phyloP scores from a whole-genome alignment of 2,113 vertebrate species.

The Gymnarchus niloticus region DNA sequence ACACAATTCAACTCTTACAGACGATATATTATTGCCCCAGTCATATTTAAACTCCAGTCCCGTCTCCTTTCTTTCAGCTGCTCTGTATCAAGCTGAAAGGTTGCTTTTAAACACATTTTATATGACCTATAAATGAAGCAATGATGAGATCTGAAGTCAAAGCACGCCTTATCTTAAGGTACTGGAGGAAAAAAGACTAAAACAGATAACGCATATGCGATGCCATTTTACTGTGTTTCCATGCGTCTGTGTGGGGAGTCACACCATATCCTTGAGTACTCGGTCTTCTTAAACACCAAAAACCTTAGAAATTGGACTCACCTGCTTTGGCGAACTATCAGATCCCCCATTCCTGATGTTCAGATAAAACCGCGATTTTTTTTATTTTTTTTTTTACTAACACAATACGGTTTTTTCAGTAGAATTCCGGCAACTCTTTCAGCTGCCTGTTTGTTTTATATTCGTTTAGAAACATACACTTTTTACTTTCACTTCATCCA shows the following conservation, averaged over 20 bases:
- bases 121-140: not conserved
- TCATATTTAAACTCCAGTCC: not conserved
- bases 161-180: slow-evolving; percentile 19
- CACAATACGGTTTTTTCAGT: slow-evolving; percentile 42
- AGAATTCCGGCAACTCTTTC: slow-evolving; percentile 48
- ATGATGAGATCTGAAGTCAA: slow-evolving; percentile 15
- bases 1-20: slow-evolving; percentile 28
- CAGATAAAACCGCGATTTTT: slow-evolving; percentile 37
- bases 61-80: not conserved
- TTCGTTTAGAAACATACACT: slow-evolving; percentile 43
- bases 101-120: not conserved
- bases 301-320: slow-evolving; percentile 50
- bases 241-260: not conserved
- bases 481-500: slow-evolving; percentile 45
- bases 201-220: slow-evolving; percentile 7
- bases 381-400: slow-evolving; percentile 33
- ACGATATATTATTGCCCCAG: not conserved
- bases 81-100: not conserved
- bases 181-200: not conserved
- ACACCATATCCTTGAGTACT: not conserved
- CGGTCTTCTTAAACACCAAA: slow-evolving; percentile 7
- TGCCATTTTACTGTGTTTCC: slow-evolving; percentile 5
- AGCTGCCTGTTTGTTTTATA: slow-evolving; percentile 39
- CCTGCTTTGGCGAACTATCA: slow-evolving; percentile 59
- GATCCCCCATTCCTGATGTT: slow-evolving; percentile 58